A percentile compares a stretch with the other conserved stretches of the same genome.
Conservation (phyloP, 1,140 invertebrate genomes). For the Artemia franciscana region DNA sequence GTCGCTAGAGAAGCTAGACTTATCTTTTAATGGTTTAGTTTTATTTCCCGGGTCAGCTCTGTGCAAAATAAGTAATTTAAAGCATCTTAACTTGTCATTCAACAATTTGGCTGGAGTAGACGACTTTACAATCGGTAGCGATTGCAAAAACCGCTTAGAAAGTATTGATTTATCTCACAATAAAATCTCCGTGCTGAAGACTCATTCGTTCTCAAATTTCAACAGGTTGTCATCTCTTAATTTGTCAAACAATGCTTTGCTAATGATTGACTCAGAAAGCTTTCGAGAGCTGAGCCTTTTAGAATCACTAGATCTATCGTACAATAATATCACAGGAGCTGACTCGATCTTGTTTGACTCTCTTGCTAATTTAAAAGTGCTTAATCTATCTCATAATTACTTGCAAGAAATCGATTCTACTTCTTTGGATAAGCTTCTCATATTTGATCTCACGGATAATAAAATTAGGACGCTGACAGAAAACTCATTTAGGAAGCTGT, state of each 20-base stretch:
- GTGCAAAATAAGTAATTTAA: conserved; percentile 22
- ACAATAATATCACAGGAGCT: conserved; percentile 44
- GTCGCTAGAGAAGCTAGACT: conserved; percentile 44
- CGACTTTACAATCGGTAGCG: conserved; percentile 25
- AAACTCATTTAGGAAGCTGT: neutral
- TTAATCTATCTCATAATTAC: conserved; percentile 54
- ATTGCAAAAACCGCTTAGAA: conserved; percentile 10
- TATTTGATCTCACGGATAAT: conserved; percentile 67
- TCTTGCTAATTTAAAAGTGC: conserved; percentile 40
- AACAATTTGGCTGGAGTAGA: conserved; percentile 25
- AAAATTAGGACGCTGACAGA: conserved; percentile 24
- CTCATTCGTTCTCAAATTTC: neutral
- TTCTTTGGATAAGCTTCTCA: conserved; percentile 48
- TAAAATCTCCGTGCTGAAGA: conserved; percentile 30
- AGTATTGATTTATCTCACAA: conserved; percentile 30
- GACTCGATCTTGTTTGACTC: conserved; percentile 59
- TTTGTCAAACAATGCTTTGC: conserved; percentile 56
- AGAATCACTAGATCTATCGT: conserved; percentile 35
- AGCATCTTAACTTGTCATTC: conserved; percentile 34
- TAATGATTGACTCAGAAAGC: conserved; percentile 44
- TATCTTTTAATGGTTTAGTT: conserved; percentile 52
- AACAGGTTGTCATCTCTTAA: conserved; percentile 26
- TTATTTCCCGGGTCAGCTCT: conserved; percentile 49
- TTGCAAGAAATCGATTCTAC: conserved; percentile 53
- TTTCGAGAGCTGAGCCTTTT: conserved; percentile 41